Evolutionary conservation across 2,113 vertebrate species (phyloP), one percentile per base, ranked within the genome.

Genomic region (Proteles cristata): DNA sequence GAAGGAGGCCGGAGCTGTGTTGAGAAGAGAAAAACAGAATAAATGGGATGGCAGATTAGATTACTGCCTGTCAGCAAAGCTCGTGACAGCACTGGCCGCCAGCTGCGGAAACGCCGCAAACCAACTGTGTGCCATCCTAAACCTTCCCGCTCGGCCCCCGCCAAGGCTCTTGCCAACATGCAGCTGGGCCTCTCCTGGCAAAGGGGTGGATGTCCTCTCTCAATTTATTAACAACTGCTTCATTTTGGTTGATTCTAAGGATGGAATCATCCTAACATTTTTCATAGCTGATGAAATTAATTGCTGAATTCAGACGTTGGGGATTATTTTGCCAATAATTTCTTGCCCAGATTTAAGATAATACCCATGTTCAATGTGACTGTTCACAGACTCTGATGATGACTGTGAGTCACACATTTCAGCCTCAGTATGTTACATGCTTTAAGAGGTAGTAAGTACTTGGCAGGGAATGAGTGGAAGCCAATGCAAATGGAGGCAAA

Each of bases 101-200:
- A 88, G 86, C 33, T 92, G 55, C 73, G 69, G 86, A 87, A 82
- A 76, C 0, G 3, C 43, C 21, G 25, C 43, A 73, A 82, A 76
- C 11, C 69, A 94, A 86, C 11, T 55, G 21, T 65, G 11, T 4
- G 26, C 63, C 53, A 33, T 80, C 35, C 85, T 90, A 80, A n/a
- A 61, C 33, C 19, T 1, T 58, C 79, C 16, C 2, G 8, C 7
- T 0, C 1, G 0, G 35, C 53, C 68, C n/a, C 43, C 33, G 77
- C 93, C 94, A 94, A 95, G 25, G 39, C 15, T 86, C 43, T 63
- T 85, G 58, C 65, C 79, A n/a, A 43, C 11, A 14, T 33, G 55
- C 91, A 96, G 93, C 93, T 94, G 84, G 74, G 63, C 76, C 26
- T 95, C 26, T 77, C 79, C 65, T 80, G 69, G 91, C 93, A 90